Evolutionary conservation across 1,140 invertebrate genomes (phyloP).

Genomic region (Lordiphosa mommai): DNA sequence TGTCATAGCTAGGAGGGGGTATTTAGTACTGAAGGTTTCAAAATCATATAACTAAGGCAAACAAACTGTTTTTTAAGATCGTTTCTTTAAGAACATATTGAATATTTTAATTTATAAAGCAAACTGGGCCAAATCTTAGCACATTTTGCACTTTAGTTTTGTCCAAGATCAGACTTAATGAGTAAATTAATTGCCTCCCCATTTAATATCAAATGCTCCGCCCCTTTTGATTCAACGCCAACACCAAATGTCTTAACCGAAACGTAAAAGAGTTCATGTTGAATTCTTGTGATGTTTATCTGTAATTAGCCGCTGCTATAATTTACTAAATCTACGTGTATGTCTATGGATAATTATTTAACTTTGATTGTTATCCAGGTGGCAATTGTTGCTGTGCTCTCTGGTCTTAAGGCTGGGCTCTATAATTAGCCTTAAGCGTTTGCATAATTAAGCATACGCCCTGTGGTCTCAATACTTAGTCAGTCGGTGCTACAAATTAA

Average conservation of each 20-base stretch:
- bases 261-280: slow-evolving; percentile 45
- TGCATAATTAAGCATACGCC: slow-evolving; percentile 76
- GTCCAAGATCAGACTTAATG: no score
- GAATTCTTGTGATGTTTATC: slow-evolving; percentile 52
- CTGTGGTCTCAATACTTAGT: slow-evolving; percentile 46
- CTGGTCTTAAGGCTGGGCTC: slow-evolving; percentile 11
- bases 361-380: slow-evolving; percentile 37
- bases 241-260: slow-evolving; percentile 19
- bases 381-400: slow-evolving; percentile 29
- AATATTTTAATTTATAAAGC: no score
- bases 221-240: slow-evolving; percentile 10
- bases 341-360: slow-evolving; percentile 29
- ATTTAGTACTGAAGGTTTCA: no score
- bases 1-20: no score
- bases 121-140: no score
- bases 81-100: no score
- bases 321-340: slow-evolving; percentile 27
- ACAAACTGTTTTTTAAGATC: no score
- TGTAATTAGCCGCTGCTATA: slow-evolving; percentile 53
- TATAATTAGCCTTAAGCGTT: slow-evolving; percentile 63
- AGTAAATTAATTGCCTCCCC: no score
- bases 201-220: background rate
- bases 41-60: no score
- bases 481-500: slow-evolving; percentile 38
- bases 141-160: no score